Base-by-base conservation (phyloP, 2,797 vertebrate genomes). In the Etheostoma perlongum region DNA sequence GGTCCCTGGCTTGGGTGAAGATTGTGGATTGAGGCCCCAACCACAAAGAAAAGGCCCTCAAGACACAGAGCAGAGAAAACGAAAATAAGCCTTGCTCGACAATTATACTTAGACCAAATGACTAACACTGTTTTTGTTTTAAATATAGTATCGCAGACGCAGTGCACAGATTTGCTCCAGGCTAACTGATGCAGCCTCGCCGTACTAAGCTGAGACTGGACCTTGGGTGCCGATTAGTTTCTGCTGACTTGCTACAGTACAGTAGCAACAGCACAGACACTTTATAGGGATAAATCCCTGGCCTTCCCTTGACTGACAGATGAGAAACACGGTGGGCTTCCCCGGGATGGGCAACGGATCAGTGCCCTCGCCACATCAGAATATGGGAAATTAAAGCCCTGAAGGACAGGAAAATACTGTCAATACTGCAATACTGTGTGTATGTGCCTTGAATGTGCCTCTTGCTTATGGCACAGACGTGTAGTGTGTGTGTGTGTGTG, bases 201-300 rank as follows among this genome's bases (percentile, higher is more conserved):
- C 8, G 19, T 64, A 69, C 78, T 77, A 63, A 67, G 62, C 62
- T 0, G 64, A 40, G 60, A 63, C 66, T 42, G 61, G 67, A 85
- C 79, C 81, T 78, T 67, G 71, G 84, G 62, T 76, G 71, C 65
- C 23, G 74, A 85, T 88, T 90, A 85, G 78, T 91, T 89, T 74
- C 78, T 44, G 66, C 63, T 77, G 78, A 91, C 76, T 75, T 74
- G 82, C 78, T 75, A 68, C 71, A 73, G 68, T 76, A 68, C 71
- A 73, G 68, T 27, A 48, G 78, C 60, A 78, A 61, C 58, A 78
- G 76, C 70, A 76, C 19, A 18, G 74, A 77, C 74, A 79, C 80
- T 84, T 85, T 70, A 87, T 78, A 82, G 79, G 81, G 85, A 90
- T 94, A 89, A 90, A 89, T 93, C 77, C 71, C 58, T 18, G 54